Base-by-base conservation (phyloP, 2,888 invertebrate species). In the Torymus tubicola region DNA sequence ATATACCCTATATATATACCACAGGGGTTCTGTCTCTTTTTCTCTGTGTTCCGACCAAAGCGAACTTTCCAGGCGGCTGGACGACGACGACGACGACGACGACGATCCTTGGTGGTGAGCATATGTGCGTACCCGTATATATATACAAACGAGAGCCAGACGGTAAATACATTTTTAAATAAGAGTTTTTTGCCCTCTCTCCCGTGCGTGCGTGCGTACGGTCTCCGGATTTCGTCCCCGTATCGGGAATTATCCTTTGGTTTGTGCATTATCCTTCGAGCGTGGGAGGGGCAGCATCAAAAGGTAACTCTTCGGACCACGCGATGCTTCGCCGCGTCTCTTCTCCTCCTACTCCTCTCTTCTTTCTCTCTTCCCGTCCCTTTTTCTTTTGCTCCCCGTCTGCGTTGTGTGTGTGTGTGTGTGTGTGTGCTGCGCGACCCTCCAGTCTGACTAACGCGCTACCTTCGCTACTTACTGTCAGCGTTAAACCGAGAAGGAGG, bases 231-330 rank as follows among this genome's bases (percentile, higher is more conserved):
- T 89, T 87, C 86, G 88, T 69, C 87, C 89, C 86, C 88, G 89
- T 89, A 90, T 90, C 88, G 89, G 85, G 90, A 90, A 90, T 90
- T 90, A 90, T 90, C 90, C 89, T 90, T 89, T 89, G 88, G 89
- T 89, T 89, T 88, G 87, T 65, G 74, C 87, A 90, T 90, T 90
- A 90, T 90, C 89, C 89, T 88, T 87, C 85, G 85, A 86, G 81
- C 82, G 84, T 81, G 79, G 74, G 70, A 10, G 50, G 87, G 86
- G 85, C 83, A 87, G 87, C 87, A 87, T 89, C 88, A 89, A 90
- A 90, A 88, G 88, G 87, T 80, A 85, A 83, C 84, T 84, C 79
- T 42, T 42, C 67, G 80, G 71, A 82, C 80, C 75, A 58, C 70
- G 81, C 74, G 83, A 80, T 81, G 80, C 80, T 76, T 78, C 77